These are phyloP conservation scores for Drosophila nigrodunni DNA, from an alignment of 1,140 invertebrate genomes.

Conservation along the genomic window DNA sequence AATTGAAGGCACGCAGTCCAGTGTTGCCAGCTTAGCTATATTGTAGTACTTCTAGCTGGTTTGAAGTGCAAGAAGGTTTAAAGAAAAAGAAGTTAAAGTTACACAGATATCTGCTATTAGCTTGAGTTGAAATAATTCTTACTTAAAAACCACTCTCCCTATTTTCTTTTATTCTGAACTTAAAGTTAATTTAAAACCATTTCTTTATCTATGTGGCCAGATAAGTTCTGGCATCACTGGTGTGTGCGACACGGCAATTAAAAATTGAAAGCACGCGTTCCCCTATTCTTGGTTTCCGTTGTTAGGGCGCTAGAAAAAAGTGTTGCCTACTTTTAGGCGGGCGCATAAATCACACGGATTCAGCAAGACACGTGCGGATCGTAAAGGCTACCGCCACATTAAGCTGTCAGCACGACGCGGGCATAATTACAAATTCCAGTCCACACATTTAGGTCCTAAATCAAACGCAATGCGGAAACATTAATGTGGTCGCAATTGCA, in stretches of 20 bases:
- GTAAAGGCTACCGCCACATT: conserved; percentile 62
- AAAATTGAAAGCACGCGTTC: conserved; percentile 39
- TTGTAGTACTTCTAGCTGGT: no score
- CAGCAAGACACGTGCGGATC: conserved; percentile 57
- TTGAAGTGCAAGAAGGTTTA: no score
- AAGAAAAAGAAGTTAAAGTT: no score
- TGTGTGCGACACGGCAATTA: conserved; percentile 67
- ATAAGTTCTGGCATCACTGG: no score
- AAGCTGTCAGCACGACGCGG: conserved; percentile 62
- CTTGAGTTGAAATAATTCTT: no score
- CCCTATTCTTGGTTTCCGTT: not conserved
- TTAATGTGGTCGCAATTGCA: conserved; percentile 76
- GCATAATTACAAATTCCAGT: conserved; percentile 72
- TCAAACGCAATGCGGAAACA: conserved; percentile 74
- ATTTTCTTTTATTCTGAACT: no score
- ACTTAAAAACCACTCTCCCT: no score
- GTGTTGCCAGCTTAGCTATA: no score
- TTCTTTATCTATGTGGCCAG: no score
- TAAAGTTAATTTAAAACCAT: no score
- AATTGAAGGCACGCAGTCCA: conserved; percentile 66
- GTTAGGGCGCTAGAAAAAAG: conserved; percentile 11
- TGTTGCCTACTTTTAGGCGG: conserved; percentile 38
- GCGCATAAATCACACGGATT: conserved; percentile 70
- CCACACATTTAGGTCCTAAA: conserved; percentile 71
- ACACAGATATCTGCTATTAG: no score